These are phyloP conservation scores for Hydropsyche betteni DNA, from an alignment of 2,888 invertebrate species.

Conservation along the genomic window DNA sequence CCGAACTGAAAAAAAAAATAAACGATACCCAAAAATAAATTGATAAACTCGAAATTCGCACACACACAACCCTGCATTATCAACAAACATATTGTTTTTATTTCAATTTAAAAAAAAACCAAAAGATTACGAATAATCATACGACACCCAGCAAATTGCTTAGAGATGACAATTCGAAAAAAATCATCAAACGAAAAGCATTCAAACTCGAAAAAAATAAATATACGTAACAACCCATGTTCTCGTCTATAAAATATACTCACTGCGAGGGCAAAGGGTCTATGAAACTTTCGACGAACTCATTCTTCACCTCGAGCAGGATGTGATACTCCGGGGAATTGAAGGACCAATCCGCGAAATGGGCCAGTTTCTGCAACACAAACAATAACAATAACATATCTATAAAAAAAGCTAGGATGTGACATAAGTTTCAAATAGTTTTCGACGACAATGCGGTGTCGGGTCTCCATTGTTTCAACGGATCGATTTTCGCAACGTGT, in stretches of 20 bases:
- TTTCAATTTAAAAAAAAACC: too few species aligned
- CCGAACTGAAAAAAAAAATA: too few species aligned
- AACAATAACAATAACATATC: not conserved
- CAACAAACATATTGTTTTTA: not conserved
- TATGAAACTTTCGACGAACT: constrained; percentile 75
- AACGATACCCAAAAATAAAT: too few species aligned
- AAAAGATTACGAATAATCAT: not conserved
- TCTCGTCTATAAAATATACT: constrained; percentile 57
- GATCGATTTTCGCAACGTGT: too few species aligned
- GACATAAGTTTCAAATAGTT: too few species aligned
- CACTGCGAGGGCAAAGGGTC: constrained; percentile 66
- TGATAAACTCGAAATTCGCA: too few species aligned
- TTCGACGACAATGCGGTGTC: too few species aligned
- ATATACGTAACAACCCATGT: not conserved
- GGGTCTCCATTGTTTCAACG: too few species aligned
- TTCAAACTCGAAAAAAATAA: too few species aligned
- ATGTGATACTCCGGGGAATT: constrained; percentile 79
- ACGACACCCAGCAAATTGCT: not conserved
- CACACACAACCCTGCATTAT: not conserved
- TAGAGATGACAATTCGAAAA: not conserved
- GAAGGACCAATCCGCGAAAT: constrained; percentile 80
- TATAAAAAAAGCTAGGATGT: too few species aligned
- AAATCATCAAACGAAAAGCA: too few species aligned
- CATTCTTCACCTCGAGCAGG: constrained; percentile 75
- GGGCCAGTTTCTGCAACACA: constrained; percentile 68